Conservation (phyloP, 2,113 vertebrate species). For the Megaceryle torquata region DNA sequence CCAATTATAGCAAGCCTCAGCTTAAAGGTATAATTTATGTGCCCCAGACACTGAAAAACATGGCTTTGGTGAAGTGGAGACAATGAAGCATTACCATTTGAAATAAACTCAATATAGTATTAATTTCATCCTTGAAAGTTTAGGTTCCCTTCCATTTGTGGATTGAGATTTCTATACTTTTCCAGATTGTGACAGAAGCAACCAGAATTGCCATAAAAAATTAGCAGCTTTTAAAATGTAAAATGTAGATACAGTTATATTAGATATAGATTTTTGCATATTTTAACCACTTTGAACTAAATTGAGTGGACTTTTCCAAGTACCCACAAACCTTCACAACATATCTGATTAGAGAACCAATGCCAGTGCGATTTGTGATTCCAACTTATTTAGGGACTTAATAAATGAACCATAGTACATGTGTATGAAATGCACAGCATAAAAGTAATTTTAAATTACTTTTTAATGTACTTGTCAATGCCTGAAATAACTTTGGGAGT, state of each 20-base stretch:
- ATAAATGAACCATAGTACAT: background rate
- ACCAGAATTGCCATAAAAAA: background rate
- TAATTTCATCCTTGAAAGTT: slow-evolving; percentile 2
- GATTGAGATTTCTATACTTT: background rate
- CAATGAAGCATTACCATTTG: slow-evolving; percentile 23
- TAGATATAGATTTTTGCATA: background rate
- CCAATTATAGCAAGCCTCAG: slow-evolving; percentile 49
- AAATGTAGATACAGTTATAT: background rate
- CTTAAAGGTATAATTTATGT: slow-evolving; percentile 51
- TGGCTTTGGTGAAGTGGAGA: slow-evolving; percentile 25
- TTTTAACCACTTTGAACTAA: background rate
- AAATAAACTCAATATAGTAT: background rate
- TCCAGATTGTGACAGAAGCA: background rate
- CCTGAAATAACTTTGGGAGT: background rate
- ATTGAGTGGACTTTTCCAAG: background rate
- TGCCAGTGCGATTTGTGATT: background rate
- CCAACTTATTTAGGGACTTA: background rate
- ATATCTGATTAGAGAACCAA: background rate
- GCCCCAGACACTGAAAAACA: slow-evolving; percentile 49
- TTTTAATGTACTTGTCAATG: background rate
- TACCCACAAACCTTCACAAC: background rate
- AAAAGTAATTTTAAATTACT: background rate
- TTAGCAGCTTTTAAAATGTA: background rate
- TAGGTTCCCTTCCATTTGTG: background rate
- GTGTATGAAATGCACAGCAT: background rate